Base-by-base conservation (phyloP, 2,113 vertebrate species). In the Mormoops blainvillei region DNA sequence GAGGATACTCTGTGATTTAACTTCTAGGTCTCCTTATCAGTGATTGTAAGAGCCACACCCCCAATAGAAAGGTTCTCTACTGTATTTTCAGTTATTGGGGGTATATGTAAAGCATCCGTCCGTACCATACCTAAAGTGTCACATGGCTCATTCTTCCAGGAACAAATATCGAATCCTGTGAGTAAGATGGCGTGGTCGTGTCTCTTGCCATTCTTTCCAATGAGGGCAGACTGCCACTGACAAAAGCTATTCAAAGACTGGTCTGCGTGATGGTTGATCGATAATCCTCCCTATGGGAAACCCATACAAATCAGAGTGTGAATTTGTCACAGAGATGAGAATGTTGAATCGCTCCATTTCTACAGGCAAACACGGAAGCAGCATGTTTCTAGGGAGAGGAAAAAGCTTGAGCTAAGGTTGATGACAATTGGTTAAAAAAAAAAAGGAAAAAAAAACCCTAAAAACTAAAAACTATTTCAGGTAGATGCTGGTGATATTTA, bases 101-200 rank as follows among this genome's bases (percentile, higher is more conserved):
- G n/a, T 48, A 33, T 33, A 14, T 8, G 2, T 3, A 33, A 65
- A 56, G 31, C 61, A 36, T 10, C 28, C 67, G 82, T 41, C 87
- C 73, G 56, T 36, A 38, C 10, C 96, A 31, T 98, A 99, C 99
- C 99, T 98, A 99, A 97, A 5, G 99, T 99, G 97, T 99, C 99
- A 96, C 99, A 99, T 2, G 99, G 99, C 88, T 99, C 99, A 15
- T 99, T 99, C 98, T 99, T 99, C 99, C 99, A 99, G 24, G 99
- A 99, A 97, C 99, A 99, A 97, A 99, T 99, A 98, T 99, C 99
- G 83, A 99, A 98, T 38, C 99, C 99, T 0, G 99, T 99, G 74
- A 99, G 99, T 33, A 99, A 98, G 90, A 99, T 98, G 77, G 99
- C 99, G 0, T 99, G 99, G 97, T 99, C 99, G 0, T 99, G 99